Conservation (phyloP, 2,797 vertebrate genomes). For the Vipera latastei region DNA sequence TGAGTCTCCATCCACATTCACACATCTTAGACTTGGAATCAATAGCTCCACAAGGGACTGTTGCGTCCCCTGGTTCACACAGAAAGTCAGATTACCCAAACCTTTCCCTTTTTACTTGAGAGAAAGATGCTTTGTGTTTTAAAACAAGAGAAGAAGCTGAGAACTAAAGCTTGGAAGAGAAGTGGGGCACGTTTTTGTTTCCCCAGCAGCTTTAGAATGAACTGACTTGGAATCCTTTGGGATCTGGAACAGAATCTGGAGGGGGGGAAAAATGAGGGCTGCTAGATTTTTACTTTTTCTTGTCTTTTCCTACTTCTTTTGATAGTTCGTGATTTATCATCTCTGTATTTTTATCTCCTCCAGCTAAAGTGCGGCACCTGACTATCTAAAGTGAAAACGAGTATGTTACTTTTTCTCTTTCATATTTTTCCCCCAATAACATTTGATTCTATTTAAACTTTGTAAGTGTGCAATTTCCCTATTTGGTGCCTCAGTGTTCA, state of each 20-base stretch:
- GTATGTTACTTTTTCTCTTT: not conserved
- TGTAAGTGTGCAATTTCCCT: not conserved
- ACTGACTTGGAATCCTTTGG: not conserved
- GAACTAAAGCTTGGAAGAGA: not conserved
- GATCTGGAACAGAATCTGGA: not conserved
- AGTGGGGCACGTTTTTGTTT: not conserved
- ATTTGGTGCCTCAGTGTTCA: rapidly evolving
- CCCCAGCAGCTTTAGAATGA: not conserved
- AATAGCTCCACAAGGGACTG: not conserved
- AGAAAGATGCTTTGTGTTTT: not conserved
- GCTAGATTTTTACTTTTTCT: not conserved
- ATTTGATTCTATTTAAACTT: not conserved
- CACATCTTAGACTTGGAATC: not conserved
- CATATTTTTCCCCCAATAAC: not conserved
- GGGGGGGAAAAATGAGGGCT: not conserved
- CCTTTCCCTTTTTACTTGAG: not conserved
- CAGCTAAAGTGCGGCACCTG: not conserved
- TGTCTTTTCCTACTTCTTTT: not conserved
- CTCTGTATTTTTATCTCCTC: not conserved
- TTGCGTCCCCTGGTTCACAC: not conserved
- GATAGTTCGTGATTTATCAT: not conserved
- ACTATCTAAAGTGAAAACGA: not conserved
- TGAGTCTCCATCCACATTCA: not conserved
- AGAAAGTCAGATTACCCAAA: not conserved
- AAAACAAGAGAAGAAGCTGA: not conserved